These are phyloP conservation scores for Gymnogyps californianus DNA, from an alignment of 2,113 vertebrate species.

Conservation along the genomic window DNA sequence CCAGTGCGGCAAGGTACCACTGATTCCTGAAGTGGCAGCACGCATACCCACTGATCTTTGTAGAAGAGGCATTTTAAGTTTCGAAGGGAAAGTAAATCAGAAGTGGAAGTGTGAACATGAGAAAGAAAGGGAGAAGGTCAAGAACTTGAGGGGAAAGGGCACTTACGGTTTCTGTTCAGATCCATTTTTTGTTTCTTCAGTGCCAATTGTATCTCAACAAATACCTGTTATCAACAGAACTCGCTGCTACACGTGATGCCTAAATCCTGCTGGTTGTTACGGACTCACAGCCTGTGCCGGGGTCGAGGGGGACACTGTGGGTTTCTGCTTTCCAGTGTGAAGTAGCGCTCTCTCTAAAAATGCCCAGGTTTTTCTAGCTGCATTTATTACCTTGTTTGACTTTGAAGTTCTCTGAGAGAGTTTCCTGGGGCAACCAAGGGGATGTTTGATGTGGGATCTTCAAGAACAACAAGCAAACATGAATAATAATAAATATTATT, in stretches of 20 bases:
- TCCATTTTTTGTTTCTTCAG: not conserved
- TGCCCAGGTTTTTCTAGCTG: not conserved
- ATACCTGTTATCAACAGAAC: not conserved
- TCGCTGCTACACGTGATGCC: not conserved
- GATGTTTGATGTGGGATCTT: not conserved
- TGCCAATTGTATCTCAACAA: not conserved
- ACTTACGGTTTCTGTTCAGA: not conserved
- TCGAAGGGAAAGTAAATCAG: not conserved
- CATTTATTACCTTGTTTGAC: not conserved
- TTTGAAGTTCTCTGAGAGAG: not conserved
- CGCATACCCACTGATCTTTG: no score
- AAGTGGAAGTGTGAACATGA: not conserved
- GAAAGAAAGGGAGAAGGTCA: not conserved
- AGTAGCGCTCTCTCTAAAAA: not conserved
- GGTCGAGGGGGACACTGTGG: fast-evolving
- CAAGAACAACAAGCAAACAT: not conserved
- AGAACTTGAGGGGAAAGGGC: not conserved
- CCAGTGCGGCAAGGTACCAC: not conserved
- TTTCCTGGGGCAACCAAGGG: not conserved
- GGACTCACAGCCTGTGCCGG: not conserved
- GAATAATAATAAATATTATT: not conserved
- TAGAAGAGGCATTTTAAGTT: not conserved
- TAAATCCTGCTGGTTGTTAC: not conserved
- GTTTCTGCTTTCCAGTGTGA: not conserved
- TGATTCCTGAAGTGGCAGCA: not conserved